Conservation (phyloP, 2,113 vertebrate species). For the Chamaea fasciata region DNA sequence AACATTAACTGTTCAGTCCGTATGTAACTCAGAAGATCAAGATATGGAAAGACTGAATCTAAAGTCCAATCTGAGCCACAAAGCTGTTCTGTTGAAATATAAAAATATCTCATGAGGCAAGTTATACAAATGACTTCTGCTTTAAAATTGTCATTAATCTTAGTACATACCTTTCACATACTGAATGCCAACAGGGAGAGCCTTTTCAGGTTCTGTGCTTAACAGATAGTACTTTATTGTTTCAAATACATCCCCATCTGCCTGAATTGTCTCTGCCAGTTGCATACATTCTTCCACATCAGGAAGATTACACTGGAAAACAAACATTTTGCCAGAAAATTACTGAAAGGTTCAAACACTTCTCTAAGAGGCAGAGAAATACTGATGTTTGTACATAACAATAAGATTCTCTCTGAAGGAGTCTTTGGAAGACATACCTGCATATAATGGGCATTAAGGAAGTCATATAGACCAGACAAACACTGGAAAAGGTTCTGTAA, state of each 20-base stretch:
- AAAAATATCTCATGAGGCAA: not conserved
- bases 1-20: constrained; percentile 86
- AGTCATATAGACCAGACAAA: not conserved
- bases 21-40: constrained; percentile 92
- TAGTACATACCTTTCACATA: constrained; percentile 84
- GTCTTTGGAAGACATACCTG: not conserved
- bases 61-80: constrained; percentile 85
- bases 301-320: constrained; percentile 88
- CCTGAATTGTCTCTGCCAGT: constrained; percentile 75
- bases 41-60: constrained; percentile 79
- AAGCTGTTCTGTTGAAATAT: constrained; percentile 77
- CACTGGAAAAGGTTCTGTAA: not conserved
- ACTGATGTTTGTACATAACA: not conserved
- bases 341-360: not conserved
- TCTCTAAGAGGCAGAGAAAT: not conserved
- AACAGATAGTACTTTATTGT: constrained; percentile 87
- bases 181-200: constrained; percentile 83
- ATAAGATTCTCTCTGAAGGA: not conserved
- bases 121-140: not conserved
- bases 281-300: constrained; percentile 78
- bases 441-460: not conserved
- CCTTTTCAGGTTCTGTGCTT: constrained; percentile 86
- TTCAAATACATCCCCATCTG: constrained; percentile 80
- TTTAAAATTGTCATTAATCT: not conserved
- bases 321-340: not conserved